phyloP scores from a whole-genome alignment of 2,113 vertebrate genomes.

The Myrmecophaga tridactyla region DNA sequence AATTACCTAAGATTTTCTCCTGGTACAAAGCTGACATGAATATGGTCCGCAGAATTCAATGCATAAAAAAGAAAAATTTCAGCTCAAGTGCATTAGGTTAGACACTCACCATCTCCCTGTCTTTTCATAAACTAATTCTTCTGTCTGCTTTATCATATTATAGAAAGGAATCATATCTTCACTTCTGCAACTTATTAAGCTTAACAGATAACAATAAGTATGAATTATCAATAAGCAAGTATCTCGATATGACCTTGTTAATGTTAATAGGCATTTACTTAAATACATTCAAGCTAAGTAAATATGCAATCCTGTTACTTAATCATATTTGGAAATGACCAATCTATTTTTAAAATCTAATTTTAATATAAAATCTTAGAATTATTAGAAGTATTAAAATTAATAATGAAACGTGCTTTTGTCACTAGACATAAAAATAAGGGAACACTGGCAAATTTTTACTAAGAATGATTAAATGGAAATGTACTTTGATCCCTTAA shows the following conservation, averaged over 20 bases:
- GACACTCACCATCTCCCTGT: slow-evolving; percentile 57
- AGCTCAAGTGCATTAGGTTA: slow-evolving; percentile 59
- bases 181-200: slow-evolving; percentile 62
- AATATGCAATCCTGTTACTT: slow-evolving; percentile 27
- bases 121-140: slow-evolving; percentile 74
- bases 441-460: background rate
- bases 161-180: slow-evolving; percentile 57
- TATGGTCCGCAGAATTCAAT: slow-evolving; percentile 54
- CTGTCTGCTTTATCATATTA: slow-evolving; percentile 73
- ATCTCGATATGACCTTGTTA: slow-evolving; percentile 44
- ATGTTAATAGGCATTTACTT: slow-evolving; percentile 66
- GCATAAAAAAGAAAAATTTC: slow-evolving; percentile 64
- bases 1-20: background rate
- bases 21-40: background rate
- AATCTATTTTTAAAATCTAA: slow-evolving; percentile 9
- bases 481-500: background rate
- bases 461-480: background rate
- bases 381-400: background rate
- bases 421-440: slow-evolving; percentile 39
- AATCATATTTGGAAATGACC: slow-evolving; percentile 54
- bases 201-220: slow-evolving; percentile 57
- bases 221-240: slow-evolving; percentile 44
- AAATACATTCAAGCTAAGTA: slow-evolving; percentile 35
- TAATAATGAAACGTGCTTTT: slow-evolving; percentile 29
- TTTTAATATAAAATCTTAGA: slow-evolving; percentile 37